Percentiles rank a stretch among this genome's conserved stretches.
Evolutionary conservation across 2,797 vertebrate genomes (phyloP).

Genomic region (Pseudochromis fuscus): DNA sequence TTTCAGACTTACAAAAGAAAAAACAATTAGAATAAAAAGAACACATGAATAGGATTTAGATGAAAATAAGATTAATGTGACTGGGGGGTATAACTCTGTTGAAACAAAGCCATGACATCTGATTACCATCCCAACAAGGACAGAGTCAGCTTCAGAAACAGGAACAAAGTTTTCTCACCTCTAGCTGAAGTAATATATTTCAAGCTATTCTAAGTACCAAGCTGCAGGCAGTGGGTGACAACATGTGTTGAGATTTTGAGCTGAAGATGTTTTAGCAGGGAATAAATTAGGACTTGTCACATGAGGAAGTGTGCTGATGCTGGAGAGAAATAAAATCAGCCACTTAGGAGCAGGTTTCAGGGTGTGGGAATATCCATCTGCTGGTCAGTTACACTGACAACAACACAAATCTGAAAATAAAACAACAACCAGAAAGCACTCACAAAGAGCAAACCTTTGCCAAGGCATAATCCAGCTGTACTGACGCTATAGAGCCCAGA

Average conservation of each 20-base stretch:
- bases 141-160: background rate
- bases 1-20: slow-evolving; percentile 8
- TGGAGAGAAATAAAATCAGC: slow-evolving; percentile 20
- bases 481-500: too few relatives aligned
- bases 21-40: background rate
- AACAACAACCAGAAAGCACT: too few relatives aligned
- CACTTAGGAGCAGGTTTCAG: background rate
- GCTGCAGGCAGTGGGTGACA: slow-evolving; percentile 14
- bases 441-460: too few relatives aligned
- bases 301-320: slow-evolving; percentile 34
- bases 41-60: background rate
- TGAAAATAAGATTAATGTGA: background rate
- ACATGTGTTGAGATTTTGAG: slow-evolving; percentile 27
- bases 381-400: background rate
- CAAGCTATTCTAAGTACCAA: slow-evolving; percentile 8
- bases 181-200: background rate
- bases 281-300: slow-evolving; percentile 62
- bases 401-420: background rate
- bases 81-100: background rate
- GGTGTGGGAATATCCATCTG: background rate
- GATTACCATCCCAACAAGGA: background rate
- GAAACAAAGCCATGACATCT: background rate
- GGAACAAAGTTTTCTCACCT: slow-evolving; percentile 17
- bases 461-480: too few relatives aligned
- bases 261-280: slow-evolving; percentile 47